Base-by-base conservation (phyloP, 2,888 invertebrate species). In the Agrochola macilenta region DNA sequence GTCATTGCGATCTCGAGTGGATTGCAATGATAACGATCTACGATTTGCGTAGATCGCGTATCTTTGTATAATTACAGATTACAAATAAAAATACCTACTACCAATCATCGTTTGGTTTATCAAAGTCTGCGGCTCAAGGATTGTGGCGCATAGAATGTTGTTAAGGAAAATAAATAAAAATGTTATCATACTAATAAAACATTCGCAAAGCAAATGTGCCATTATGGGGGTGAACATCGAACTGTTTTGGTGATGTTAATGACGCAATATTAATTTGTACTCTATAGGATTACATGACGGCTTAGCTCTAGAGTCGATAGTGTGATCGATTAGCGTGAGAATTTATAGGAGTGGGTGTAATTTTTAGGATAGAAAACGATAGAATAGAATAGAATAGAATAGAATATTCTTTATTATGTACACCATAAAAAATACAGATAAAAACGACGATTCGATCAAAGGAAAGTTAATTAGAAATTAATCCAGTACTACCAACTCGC, bases 11-110 rank as follows among this genome's bases (percentile, higher is more conserved):
- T 87, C 74, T 79, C 73, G 39, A 78, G 68, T 82, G 85, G 78
- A 63, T 65, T 78, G 69, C 57, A 81, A 66, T 66, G 83, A 82
- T 82, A 85, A 68, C 14, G 60, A 74, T 76, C 82, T 77, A 78
- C 71, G 76, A 81, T 71, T 74, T 57, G 68, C 68, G 69, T 85
- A 82, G 79, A 84, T 85, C 23, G 54, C n/a, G 17, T 85, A 79
- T 83, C 70, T 74, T 43, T 52, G 64, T 72, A 39, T 65, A 75
- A 76, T 79, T 76, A 63, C 23, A 58, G 63, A 79, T 79, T 76
- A 63, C 23, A 58, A 60, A 79, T 83, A 73, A 78, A 58, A 68
- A 26, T 9, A 39, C 35, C 7, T 39, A 57, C 3, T 71, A 79
- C 78, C 63, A 66, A 73, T 79, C 57, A 70, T 68, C 60, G 57